Evolutionary conservation across 2,888 invertebrate genomes (phyloP).

Genomic region (Dorcus parallelipipedus): DNA sequence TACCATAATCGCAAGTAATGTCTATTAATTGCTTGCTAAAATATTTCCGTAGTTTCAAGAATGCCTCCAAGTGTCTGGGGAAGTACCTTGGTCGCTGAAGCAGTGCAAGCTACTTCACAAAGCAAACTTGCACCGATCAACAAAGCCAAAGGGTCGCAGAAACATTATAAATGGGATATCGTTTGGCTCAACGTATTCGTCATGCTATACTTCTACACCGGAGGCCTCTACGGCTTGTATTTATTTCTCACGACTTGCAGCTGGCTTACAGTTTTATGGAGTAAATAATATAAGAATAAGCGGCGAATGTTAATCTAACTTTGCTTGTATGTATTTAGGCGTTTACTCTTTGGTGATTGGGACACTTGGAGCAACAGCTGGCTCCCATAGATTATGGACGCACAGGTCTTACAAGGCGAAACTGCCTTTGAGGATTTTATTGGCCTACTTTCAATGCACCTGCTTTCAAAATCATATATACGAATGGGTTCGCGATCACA

Average conservation of each 20-base stretch:
- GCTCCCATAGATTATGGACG: constrained; percentile 11
- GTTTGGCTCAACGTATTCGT: constrained; percentile 4
- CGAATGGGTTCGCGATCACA: constrained; percentile 78
- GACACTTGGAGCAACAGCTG: constrained; percentile 2
- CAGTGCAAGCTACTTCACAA: too few species aligned
- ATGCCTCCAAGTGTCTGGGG: too few species aligned
- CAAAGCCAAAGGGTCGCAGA: neutral
- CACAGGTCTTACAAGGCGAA: constrained; percentile 9
- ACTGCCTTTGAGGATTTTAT: constrained; percentile 5
- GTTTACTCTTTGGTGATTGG: neutral
- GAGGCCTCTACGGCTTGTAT: constrained; percentile 5
- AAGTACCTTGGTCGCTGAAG: too few species aligned
- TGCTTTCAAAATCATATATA: constrained; percentile 42
- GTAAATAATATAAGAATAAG: neutral
- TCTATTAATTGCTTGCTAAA: too few species aligned
- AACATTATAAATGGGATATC: constrained; percentile 10
- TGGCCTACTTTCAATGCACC: constrained; percentile 2
- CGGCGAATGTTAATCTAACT: neutral
- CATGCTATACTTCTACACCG: constrained; percentile 1
- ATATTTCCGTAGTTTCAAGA: too few species aligned
- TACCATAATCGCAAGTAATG: too few species aligned
- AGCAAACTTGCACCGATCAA: too few species aligned
- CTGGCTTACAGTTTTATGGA: constrained; percentile 6
- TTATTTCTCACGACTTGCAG: neutral
- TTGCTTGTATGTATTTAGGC: neutral